Conservation (phyloP, 2,797 vertebrate genomes). For the Acanthurus lineatus region DNA sequence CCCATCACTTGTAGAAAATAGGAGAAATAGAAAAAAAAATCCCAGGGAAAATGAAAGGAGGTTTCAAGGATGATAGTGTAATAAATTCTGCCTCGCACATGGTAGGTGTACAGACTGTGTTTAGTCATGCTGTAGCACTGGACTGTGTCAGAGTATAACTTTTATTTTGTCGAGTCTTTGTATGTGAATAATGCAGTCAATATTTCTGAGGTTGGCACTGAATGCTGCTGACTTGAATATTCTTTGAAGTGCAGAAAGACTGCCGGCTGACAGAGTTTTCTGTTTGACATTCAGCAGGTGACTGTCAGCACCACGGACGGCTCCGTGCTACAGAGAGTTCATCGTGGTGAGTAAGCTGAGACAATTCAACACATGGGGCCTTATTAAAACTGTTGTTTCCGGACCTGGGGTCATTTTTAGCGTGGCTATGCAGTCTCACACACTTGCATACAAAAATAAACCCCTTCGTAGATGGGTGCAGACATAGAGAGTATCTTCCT, state of each 20-base stretch:
- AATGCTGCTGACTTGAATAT: conserved; percentile 47
- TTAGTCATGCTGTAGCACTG: conserved; percentile 3
- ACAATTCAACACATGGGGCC: conserved; percentile 50
- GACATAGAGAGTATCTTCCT: conserved; percentile 24
- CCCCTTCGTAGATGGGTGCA: conserved; percentile 3
- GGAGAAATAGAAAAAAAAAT: too few species aligned
- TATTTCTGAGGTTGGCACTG: conserved; percentile 19
- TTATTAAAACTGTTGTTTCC: conserved; percentile 67
- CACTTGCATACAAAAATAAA: conserved; percentile 45
- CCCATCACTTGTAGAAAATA: too few species aligned
- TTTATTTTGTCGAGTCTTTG: conserved; percentile 20
- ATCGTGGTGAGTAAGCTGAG: conserved; percentile 41
- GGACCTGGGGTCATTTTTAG: conserved; percentile 51
- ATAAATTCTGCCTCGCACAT: background rate
- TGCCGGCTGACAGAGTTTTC: conserved; percentile 36
- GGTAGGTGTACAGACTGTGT: too few species aligned
- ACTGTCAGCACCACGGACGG: conserved; percentile 69
- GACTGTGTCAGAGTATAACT: conserved; percentile 1
- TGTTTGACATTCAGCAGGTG: conserved; percentile 74
- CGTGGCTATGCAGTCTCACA: conserved; percentile 18
- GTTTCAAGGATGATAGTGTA: background rate
- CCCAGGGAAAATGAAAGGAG: conserved; percentile 10
- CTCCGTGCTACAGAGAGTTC: conserved; percentile 59
- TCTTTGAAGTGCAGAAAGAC: conserved; percentile 53
- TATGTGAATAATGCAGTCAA: conserved; percentile 24